phyloP scores from a whole-genome alignment of 2,888 invertebrate genomes.

The Philopedon plagiatum region DNA sequence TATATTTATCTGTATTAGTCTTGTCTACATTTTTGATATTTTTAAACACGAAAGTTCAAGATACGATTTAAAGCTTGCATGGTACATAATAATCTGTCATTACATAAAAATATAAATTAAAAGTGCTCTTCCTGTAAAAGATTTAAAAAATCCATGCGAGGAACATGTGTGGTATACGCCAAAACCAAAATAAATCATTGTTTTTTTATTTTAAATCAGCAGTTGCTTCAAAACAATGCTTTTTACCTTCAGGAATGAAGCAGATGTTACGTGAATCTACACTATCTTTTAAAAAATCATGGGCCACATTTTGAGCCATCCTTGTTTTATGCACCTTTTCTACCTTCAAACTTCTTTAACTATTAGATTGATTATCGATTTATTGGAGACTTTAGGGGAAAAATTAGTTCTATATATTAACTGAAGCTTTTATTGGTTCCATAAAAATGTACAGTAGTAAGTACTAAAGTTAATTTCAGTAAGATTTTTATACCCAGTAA shows the following conservation, averaged over 20 bases:
- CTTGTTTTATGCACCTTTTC: conserved; percentile 46
- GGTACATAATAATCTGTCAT: conserved; percentile 15
- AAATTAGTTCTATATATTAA: too few species aligned
- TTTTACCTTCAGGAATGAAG: conserved; percentile 43
- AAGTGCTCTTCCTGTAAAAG: conserved; percentile 55
- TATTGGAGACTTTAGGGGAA: neutral
- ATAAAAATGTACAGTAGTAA: too few species aligned
- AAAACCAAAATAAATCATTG: conserved; percentile 61
- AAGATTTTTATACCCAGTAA: too few species aligned
- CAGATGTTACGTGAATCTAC: conserved; percentile 44
- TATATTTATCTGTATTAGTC: too few species aligned
- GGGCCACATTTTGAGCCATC: conserved; percentile 38
- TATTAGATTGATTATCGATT: conserved; percentile 21
- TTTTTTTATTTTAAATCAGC: conserved; percentile 58
- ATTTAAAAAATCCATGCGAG: conserved; percentile 58
- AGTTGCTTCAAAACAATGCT: conserved; percentile 60
- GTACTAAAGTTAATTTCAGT: too few species aligned
- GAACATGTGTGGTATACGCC: conserved; percentile 59
- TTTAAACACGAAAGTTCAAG: too few species aligned
- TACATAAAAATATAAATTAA: conserved; percentile 27
- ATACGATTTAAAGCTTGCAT: too few species aligned
- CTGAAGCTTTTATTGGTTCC: too few species aligned
- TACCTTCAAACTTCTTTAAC: conserved; percentile 26
- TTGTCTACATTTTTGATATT: too few species aligned
- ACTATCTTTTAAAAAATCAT: conserved; percentile 44